These are phyloP conservation scores for Vanessa cardui DNA, from an alignment of 2,888 invertebrate species.

Conservation along the genomic window DNA sequence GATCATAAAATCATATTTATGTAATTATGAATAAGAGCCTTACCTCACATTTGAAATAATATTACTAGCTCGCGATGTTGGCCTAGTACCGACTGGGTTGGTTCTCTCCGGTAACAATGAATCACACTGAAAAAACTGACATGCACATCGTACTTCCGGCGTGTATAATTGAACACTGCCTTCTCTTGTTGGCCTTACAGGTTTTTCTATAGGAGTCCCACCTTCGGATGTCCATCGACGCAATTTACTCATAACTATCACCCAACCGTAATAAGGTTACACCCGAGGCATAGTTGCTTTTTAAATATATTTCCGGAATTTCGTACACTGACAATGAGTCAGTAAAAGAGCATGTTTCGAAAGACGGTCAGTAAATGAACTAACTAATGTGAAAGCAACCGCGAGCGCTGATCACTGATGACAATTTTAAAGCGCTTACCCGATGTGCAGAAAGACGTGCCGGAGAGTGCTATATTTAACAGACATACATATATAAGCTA, in stretches of 20 bases:
- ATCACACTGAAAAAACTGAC: conserved; percentile 93
- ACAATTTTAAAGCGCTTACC: conserved; percentile 80
- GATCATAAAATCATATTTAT: conserved; percentile 42
- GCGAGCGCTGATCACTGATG: conserved; percentile 80
- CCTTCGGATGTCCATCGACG: conserved; percentile 88
- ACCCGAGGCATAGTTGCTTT: conserved; percentile 58
- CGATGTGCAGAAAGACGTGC: conserved; percentile 76
- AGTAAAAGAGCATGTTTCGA: conserved; percentile 62
- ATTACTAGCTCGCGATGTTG: conserved; percentile 84
- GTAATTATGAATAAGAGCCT: conserved; percentile 43
- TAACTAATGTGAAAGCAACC: conserved; percentile 76
- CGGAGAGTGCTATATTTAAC: conserved; percentile 77
- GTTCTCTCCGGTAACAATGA: conserved; percentile 89
- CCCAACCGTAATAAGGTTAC: conserved; percentile 50
- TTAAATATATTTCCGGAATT: conserved; percentile 36
- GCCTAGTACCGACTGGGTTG: conserved; percentile 86
- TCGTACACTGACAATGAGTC: conserved; percentile 54
- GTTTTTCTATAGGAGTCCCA: conserved; percentile 83
- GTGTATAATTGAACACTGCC: conserved; percentile 88
- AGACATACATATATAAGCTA: conserved; percentile 66
- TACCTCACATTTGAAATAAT: conserved; percentile 71
- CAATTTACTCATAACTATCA: conserved; percentile 75
- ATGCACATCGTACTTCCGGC: conserved; percentile 92
- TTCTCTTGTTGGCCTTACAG: conserved; percentile 86
- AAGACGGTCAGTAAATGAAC: conserved; percentile 71